Conservation (phyloP, 1,140 invertebrate species). For the Zaprionus capensis region DNA sequence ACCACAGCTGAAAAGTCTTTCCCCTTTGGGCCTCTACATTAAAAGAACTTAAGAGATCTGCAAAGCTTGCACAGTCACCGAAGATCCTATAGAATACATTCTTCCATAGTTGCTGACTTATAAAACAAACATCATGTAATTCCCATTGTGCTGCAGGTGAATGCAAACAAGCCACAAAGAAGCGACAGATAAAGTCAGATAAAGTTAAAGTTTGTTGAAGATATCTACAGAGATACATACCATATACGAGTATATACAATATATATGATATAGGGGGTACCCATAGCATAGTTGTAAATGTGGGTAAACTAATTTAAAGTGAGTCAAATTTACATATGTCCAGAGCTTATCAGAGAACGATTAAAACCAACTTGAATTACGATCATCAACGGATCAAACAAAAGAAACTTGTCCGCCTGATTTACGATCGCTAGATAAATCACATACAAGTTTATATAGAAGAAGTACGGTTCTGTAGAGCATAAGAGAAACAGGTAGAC, state of each 20-base stretch:
- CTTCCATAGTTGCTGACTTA: not conserved
- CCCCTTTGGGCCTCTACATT: not conserved
- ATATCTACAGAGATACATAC: conserved; percentile 5
- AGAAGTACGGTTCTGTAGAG: not conserved
- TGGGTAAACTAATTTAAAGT: conserved; percentile 4
- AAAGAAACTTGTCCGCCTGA: not conserved
- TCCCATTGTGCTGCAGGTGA: not conserved
- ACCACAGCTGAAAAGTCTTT: too few relatives aligned
- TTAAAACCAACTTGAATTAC: not conserved
- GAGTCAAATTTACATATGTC: conserved; percentile 10
- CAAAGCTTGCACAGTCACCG: not conserved
- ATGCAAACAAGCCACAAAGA: not conserved
- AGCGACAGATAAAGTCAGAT: conserved; percentile 5
- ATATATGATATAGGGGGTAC: not conserved
- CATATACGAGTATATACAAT: not conserved
- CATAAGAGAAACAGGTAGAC: not conserved
- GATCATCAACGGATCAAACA: conserved; percentile 5
- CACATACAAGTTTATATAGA: not conserved
- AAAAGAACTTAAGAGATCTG: not conserved
- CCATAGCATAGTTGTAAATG: conserved; percentile 3
- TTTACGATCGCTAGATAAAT: not conserved
- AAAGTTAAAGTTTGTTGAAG: conserved; percentile 5
- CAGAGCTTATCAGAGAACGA: not conserved
- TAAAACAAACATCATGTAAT: not conserved
- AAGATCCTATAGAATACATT: not conserved